Percentiles rank a stretch among this genome's conserved stretches.
Conservation (phyloP, 1,140 invertebrate species). For the Bombus pascuorum region DNA sequence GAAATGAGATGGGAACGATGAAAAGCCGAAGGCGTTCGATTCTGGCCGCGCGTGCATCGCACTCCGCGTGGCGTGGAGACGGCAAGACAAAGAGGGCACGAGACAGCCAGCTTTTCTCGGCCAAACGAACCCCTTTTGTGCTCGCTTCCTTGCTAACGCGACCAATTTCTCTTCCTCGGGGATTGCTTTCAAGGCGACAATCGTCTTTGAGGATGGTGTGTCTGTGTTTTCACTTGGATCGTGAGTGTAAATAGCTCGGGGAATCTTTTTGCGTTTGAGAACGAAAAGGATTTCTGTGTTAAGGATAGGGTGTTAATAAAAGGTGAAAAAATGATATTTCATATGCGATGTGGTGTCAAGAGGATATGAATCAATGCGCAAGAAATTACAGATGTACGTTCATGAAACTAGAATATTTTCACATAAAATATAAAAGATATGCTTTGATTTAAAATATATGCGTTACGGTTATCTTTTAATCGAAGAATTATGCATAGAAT, state of each 20-base stretch:
- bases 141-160: slow-evolving; percentile 10
- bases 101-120: neutral
- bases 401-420: neutral
- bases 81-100: neutral
- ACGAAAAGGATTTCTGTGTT: neutral
- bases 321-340: neutral
- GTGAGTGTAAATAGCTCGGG: neutral
- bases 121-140: slow-evolving; percentile 3
- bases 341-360: too few relatives aligned
- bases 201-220: neutral
- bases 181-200: neutral
- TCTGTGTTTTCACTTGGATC: neutral
- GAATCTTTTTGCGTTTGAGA: neutral
- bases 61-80: neutral
- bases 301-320: neutral
- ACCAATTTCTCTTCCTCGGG: slow-evolving; percentile 26
- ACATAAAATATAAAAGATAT: neutral
- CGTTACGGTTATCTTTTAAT: neutral
- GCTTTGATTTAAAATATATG: neutral
- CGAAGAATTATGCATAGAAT: neutral
- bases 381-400: neutral
- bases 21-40: slow-evolving; percentile 47
- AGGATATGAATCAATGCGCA: too few relatives aligned
- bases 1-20: slow-evolving; percentile 57
- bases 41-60: slow-evolving; percentile 7